Percentiles rank a stretch among this genome's conserved stretches.
Evolutionary conservation across 2,797 vertebrate species (phyloP).

Genomic region (Acropternis orthonyx): DNA sequence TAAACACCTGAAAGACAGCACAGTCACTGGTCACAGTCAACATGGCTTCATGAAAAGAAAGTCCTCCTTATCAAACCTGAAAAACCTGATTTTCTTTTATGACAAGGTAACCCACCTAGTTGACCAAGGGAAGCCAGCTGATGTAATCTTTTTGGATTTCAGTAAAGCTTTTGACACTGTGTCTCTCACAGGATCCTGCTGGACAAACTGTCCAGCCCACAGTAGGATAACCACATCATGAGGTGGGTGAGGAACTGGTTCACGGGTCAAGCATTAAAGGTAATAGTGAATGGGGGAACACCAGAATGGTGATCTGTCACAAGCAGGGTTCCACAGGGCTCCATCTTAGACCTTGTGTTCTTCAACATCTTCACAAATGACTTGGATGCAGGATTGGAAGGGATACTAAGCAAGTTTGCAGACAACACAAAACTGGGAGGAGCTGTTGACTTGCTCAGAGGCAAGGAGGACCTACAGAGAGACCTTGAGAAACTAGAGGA

Average conservation of each 20-base stretch:
- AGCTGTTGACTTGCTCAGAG: not conserved
- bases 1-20: not conserved
- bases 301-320: not conserved
- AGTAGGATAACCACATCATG: not conserved
- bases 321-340: not conserved
- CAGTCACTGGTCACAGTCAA: not conserved
- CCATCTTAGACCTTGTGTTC: not conserved
- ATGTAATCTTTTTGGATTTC: not conserved
- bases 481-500: not conserved
- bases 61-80: not conserved
- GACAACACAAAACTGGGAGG: not conserved
- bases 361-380: not conserved
- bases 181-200: not conserved
- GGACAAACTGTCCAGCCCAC: not conserved
- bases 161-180: not conserved
- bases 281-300: not conserved
- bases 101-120: not conserved
- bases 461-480: not conserved
- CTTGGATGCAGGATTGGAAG: not conserved
- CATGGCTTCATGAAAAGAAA: not conserved
- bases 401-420: not conserved
- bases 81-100: not conserved
- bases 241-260: not conserved
- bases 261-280: no score
- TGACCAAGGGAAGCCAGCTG: not conserved